Percentiles rank a stretch among this genome's conserved stretches.
Evolutionary conservation across 2,888 invertebrate species (phyloP).

Genomic region (Ommatoiulus sabulosus): DNA sequence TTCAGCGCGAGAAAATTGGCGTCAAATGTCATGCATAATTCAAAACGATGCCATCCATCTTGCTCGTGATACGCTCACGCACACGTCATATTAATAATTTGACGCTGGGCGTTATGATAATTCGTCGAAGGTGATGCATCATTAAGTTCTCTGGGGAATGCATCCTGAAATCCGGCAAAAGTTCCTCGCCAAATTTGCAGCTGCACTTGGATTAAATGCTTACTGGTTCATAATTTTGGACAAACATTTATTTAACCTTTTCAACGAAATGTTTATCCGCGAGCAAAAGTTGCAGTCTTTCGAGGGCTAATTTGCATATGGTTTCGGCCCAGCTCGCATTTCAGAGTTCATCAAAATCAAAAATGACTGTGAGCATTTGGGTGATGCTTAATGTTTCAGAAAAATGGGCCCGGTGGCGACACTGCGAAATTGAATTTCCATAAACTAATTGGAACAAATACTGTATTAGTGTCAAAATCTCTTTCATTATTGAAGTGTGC

Average conservation of each 20-base stretch:
- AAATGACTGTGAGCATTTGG: neutral
- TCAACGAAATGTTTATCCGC: neutral
- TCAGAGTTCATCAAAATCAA: neutral
- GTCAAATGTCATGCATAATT: neutral
- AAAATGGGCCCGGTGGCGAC: no score
- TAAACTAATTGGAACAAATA: no score
- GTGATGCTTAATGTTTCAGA: neutral
- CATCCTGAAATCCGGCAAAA: neutral
- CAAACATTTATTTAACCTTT: slow-evolving; percentile 25
- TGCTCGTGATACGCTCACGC: neutral
- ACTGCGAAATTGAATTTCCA: no score
- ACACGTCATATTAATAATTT: slow-evolving; percentile 9
- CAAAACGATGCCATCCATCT: neutral
- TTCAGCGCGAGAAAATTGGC: neutral
- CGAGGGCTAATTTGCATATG: neutral
- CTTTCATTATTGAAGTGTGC: no score
- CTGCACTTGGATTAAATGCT: neutral
- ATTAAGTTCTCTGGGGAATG: slow-evolving; percentile 13
- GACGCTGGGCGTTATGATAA: slow-evolving; percentile 23
- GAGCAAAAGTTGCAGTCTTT: neutral
- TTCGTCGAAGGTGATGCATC: neutral
- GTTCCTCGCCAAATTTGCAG: neutral
- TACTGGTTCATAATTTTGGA: neutral
- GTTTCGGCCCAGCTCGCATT: neutral
- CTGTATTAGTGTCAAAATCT: no score